Evolutionary conservation across 1,140 invertebrate species (phyloP).

Genomic region (silkworm (Bombyx mori)): DNA sequence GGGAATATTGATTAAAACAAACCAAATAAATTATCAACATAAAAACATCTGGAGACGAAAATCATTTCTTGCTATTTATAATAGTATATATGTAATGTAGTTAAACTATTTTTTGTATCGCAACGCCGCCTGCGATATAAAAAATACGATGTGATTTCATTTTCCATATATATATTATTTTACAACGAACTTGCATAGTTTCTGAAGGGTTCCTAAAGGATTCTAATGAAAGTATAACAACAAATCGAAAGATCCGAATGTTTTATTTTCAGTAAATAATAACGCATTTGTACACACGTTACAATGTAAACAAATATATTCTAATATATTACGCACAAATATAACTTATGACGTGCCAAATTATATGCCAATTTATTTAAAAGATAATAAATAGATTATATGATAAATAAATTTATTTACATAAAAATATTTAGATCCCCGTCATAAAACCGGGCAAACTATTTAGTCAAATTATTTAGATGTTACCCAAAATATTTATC

Average conservation of each 20-base stretch:
- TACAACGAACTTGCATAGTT: background rate
- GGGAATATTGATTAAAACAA: background rate
- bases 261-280: background rate
- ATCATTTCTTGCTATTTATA: background rate
- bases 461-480: conserved; percentile 11
- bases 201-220: no score
- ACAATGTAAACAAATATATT: conserved; percentile 15
- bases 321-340: conserved; percentile 31
- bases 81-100: background rate
- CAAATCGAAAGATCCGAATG: background rate
- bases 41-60: background rate
- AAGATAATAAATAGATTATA: conserved; percentile 7
- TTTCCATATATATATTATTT: background rate
- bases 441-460: conserved; percentile 5
- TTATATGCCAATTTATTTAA: conserved; percentile 25
- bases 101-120: background rate
- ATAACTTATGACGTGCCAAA: conserved; percentile 15
- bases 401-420: conserved; percentile 9
- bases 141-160: background rate
- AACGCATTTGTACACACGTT: background rate
- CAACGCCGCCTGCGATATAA: background rate
- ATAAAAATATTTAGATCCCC: conserved; percentile 8
- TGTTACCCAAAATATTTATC: conserved; percentile 2
- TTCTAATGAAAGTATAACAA: background rate
- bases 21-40: background rate